These are phyloP conservation scores for Protobothrops mucrosquamatus DNA, from an alignment of 2,113 vertebrate species.

Conservation along the genomic window DNA sequence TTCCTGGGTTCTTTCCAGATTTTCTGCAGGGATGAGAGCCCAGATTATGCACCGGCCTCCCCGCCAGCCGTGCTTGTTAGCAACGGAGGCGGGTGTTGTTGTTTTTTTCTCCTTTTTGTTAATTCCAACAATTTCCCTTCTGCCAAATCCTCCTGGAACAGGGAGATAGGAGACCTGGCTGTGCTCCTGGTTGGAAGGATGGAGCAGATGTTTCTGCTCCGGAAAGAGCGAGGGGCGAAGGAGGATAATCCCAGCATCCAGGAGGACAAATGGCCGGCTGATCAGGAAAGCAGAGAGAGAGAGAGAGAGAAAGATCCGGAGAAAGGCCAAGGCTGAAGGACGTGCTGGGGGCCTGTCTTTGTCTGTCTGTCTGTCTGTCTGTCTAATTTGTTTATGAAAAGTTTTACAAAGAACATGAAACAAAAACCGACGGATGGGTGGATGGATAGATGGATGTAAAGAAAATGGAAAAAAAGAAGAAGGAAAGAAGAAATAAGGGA, in stretches of 20 bases:
- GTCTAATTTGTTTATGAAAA: too few relatives aligned
- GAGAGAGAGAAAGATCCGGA: neutral
- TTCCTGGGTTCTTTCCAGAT: neutral
- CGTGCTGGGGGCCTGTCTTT: too few relatives aligned
- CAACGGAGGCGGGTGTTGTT: fast-evolving
- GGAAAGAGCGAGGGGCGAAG: neutral
- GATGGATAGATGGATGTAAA: too few relatives aligned
- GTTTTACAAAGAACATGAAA: too few relatives aligned
- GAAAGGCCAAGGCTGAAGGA: neutral
- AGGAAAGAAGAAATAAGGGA: too few relatives aligned
- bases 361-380: too few relatives aligned
- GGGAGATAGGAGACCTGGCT: neutral
- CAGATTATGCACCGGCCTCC: neutral
- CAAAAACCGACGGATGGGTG: too few relatives aligned
- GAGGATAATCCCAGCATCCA: neutral
- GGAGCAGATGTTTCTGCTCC: neutral
- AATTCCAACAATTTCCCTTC: neutral
- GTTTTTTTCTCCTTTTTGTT: too few relatives aligned
- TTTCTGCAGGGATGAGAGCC: neutral
- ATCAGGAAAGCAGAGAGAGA: neutral
- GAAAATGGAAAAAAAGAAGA: too few relatives aligned
- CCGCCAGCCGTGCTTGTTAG: neutral
- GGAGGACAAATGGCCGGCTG: neutral
- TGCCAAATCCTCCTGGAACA: neutral
- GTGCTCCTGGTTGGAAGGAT: neutral